Evolutionary conservation across 2,113 vertebrate genomes (phyloP), one percentile per base, ranked within the genome.

Genomic region (Sebastes schlegelii): DNA sequence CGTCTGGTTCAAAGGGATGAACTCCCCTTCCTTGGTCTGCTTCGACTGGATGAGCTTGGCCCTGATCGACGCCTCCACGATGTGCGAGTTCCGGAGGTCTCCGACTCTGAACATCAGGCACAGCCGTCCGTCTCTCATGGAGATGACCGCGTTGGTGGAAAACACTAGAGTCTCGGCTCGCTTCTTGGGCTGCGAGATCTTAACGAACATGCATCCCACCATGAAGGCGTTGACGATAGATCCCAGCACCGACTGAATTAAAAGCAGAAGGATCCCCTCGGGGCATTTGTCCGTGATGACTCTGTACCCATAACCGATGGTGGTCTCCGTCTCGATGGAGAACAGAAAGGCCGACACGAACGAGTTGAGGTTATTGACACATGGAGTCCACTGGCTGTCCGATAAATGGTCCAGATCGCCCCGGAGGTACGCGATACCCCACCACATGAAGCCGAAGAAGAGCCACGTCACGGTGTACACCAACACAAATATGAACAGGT

Each of bases 131-230:
- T 99, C 98, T 80, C 98, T 94, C 96, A 99, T 98, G 64, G 98
- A 99, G 94, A 99, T 98, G 85, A 99, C 98, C 0, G 98, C 97
- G 0, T 97, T 97, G 82, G 97, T 99, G 95, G 98, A 99, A 85
- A 99, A 99, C 80, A 99, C 98, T 86, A 99, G 91, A 26, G 98
- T 99, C 96, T 99, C 98, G 2, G 98, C 98, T 74, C 98, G 96
- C 94, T 99, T 99, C 95, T 99, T 99, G 90, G 98, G 98, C 89
- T 99, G 98, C 3, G 98, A 99, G 93, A 99, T 99, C 95, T 99
- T 99, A 19, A 99, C 98, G 92, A 99, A 99, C 98, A 99, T 99
- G 94, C 98, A 99, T 60, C 98, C 98, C 93, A 99, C 98, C 98
- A 99, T 99, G 95, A 99, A 99, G 69, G 98, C 98, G 23, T 99